Percentiles rank a stretch among this genome's conserved stretches.
Conservation (phyloP, 2,113 vertebrate genomes). For the Chinchilla lanigera region DNA sequence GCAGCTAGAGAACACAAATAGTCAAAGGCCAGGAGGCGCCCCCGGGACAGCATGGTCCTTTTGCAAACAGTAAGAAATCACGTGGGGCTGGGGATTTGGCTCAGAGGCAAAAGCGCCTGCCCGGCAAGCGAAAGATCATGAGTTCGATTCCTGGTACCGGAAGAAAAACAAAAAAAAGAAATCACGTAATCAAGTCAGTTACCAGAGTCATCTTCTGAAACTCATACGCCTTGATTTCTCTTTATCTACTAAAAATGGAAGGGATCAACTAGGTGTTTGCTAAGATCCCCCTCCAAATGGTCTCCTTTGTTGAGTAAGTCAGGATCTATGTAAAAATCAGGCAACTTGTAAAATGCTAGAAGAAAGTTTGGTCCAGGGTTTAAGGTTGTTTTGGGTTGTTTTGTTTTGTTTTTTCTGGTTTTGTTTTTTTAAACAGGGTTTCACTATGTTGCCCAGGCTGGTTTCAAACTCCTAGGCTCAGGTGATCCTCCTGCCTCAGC, state of each 20-base stretch:
- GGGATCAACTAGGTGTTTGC: background rate
- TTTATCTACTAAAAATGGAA: background rate
- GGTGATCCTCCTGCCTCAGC: background rate
- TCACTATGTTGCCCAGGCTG: background rate
- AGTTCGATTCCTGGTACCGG: no score
- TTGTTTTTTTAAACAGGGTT: background rate
- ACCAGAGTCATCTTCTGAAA: background rate
- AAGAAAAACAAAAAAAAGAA: no score
- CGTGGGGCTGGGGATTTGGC: no score
- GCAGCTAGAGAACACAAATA: no score
- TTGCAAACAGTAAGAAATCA: background rate
- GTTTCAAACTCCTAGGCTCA: background rate
- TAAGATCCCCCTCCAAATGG: background rate
- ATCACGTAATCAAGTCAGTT: background rate
- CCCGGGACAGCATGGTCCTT: fast-evolving
- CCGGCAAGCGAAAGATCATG: no score
- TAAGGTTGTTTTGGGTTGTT: background rate
- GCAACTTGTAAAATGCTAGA: background rate
- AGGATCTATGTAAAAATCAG: background rate
- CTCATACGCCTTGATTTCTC: background rate
- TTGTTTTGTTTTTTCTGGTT: background rate
- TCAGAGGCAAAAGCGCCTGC: no score
- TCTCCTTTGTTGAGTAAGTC: background rate
- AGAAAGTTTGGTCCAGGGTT: background rate
- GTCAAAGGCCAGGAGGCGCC: fast-evolving